Conservation (phyloP, 2,888 invertebrate species). For the Latrodectus hesperus region DNA sequence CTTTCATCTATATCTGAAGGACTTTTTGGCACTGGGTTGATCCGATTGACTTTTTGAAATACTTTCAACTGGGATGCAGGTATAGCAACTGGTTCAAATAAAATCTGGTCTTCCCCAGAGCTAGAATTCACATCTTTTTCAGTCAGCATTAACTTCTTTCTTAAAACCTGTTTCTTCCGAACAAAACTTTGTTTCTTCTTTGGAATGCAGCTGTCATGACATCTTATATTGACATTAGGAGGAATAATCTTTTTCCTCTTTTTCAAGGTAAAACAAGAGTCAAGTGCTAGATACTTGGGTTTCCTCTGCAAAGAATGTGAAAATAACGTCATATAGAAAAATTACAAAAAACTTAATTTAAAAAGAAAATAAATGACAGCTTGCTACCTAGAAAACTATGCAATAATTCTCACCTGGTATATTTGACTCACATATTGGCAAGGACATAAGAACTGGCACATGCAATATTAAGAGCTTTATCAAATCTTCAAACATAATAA, state of each 20-base stretch:
- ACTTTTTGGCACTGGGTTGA: conserved; percentile 28
- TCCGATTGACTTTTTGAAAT: conserved; percentile 34
- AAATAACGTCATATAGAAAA: conserved; percentile 10
- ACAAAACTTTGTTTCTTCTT: conserved; percentile 40
- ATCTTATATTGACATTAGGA: conserved; percentile 14
- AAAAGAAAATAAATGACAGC: background rate
- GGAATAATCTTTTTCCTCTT: conserved; percentile 16
- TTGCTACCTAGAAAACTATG: background rate
- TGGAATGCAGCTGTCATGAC: conserved; percentile 22
- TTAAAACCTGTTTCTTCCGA: conserved; percentile 39
- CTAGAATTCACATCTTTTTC: conserved; percentile 37
- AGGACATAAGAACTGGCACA: conserved; percentile 52
- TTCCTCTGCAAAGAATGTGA: conserved; percentile 41
- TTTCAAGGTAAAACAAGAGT: conserved; percentile 25
- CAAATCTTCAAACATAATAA: conserved; percentile 49
- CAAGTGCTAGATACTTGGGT: conserved; percentile 38
- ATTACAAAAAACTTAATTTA: background rate
- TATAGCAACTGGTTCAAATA: conserved; percentile 46
- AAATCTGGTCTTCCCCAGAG: conserved; percentile 45
- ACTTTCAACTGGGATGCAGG: conserved; percentile 48
- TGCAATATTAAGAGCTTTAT: conserved; percentile 52
- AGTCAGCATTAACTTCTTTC: conserved; percentile 27
- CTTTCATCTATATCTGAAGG: conserved; percentile 36
- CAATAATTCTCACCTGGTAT: conserved; percentile 39
- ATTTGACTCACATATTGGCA: conserved; percentile 35